Evolutionary conservation across 2,113 vertebrate genomes (phyloP).

Genomic region (Oreocharis arfaki): DNA sequence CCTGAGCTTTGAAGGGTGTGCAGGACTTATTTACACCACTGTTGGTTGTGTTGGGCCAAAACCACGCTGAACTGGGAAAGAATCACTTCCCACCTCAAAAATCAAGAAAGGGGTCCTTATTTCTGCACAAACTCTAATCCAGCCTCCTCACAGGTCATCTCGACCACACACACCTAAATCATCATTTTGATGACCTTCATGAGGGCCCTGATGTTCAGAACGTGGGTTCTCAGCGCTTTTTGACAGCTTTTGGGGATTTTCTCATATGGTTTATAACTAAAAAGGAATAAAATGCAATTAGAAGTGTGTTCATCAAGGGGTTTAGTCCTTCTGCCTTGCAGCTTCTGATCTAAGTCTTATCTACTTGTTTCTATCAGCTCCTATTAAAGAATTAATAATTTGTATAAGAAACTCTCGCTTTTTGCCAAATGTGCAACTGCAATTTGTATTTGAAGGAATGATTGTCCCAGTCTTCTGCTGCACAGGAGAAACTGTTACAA

Average conservation of each 20-base stretch:
- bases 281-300: background rate
- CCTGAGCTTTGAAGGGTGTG: background rate
- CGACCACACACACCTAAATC: background rate
- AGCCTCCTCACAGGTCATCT: background rate
- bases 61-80: background rate
- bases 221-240: rapidly evolving
- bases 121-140: background rate
- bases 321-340: background rate
- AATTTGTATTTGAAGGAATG: background rate
- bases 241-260: background rate
- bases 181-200: background rate
- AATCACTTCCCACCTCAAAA: background rate
- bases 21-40: background rate
- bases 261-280: background rate
- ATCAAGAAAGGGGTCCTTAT: background rate
- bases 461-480: background rate
- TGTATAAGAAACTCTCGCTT: background rate
- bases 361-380: background rate
- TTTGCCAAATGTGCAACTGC: background rate
- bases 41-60: background rate
- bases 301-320: background rate
- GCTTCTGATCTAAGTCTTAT: background rate
- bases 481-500: background rate
- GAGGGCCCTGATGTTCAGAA: background rate
- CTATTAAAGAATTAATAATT: background rate